Evolutionary conservation across 2,797 vertebrate species (phyloP), one percentile per base, ranked within the genome.

Genomic region (Ispidina lecontei): DNA sequence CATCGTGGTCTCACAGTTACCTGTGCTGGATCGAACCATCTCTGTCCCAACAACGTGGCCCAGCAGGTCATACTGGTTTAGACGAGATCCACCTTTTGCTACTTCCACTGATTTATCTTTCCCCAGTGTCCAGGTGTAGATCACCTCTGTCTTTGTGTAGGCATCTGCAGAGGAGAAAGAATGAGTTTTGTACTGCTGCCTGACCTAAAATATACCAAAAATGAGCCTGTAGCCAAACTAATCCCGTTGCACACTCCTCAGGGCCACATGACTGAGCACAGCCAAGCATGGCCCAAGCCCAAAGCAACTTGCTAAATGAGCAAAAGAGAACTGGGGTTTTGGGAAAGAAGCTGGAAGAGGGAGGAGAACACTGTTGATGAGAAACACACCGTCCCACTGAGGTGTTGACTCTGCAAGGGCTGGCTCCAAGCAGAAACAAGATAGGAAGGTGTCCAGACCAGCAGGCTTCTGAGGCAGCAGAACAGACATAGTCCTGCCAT

Each of bases 11-110:
- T 72, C 74, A 77, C 64, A 25, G 63, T 58, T 98, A 99, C 99
- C 99, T 99, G 99, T 99, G 97, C 99, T 99, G 89, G 99, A 99
- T 69, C 98, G 98, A 96, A 99, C 99, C 97, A 99, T 98, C 97
- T 99, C 99, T 91, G 99, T 99, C 63, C 99, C 99, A 87, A 99
- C 99, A 49, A 98, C 98, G 12, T 99, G 99, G 58, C 99, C 99
- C 96, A 99, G 97, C 62, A 99, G 96, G 96, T 99, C 99, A 43
- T 99, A 99, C 91, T 99, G 99, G 96, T 99, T 99, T 73, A 99
- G 98, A 69, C 99, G 98, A 77, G 99, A 99, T 44, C 99, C 99
- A 31, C 98, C 99, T 83, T 98, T 98, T 1, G 99, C 99, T 68
- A 99, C 99, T 65, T 98, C 97, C n/a, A 99, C 99, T 1, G 99